Conservation (phyloP, 2,797 vertebrate genomes). For the Harpagifer antarcticus region DNA sequence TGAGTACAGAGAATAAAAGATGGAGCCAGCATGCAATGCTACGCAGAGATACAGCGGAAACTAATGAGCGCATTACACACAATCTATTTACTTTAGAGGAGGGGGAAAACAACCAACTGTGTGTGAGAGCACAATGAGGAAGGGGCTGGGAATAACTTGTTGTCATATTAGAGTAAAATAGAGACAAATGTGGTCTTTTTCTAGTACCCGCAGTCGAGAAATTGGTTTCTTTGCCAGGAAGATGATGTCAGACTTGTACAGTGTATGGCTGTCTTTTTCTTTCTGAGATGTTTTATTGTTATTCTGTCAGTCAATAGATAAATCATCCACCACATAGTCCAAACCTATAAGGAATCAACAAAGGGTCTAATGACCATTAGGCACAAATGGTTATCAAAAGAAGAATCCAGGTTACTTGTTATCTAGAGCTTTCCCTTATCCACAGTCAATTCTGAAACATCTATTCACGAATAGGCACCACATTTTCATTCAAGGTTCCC, state of each 20-base stretch:
- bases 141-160: background rate
- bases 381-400: no score
- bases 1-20: conserved; percentile 62
- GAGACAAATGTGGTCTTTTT: background rate
- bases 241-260: conserved; percentile 7
- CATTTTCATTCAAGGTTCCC: background rate
- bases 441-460: background rate
- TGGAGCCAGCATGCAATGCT: conserved; percentile 18
- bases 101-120: conserved; percentile 28
- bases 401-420: no score
- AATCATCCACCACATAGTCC: background rate
- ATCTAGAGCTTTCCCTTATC: background rate
- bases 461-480: background rate
- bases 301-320: background rate
- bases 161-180: conserved; percentile 14
- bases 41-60: conserved; percentile 26
- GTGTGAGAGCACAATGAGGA: conserved; percentile 20
- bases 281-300: conserved; percentile 1
- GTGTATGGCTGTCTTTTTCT: background rate
- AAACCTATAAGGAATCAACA: background rate
- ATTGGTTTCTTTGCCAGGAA: conserved; percentile 12
- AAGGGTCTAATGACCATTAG: background rate
- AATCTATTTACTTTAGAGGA: conserved; percentile 49
- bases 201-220: background rate
- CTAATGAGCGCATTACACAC: conserved; percentile 63